Evolutionary conservation across 2,797 vertebrate species (phyloP), one percentile per base, ranked within the genome.

Genomic region (Schizopygopsis pylzovi): DNA sequence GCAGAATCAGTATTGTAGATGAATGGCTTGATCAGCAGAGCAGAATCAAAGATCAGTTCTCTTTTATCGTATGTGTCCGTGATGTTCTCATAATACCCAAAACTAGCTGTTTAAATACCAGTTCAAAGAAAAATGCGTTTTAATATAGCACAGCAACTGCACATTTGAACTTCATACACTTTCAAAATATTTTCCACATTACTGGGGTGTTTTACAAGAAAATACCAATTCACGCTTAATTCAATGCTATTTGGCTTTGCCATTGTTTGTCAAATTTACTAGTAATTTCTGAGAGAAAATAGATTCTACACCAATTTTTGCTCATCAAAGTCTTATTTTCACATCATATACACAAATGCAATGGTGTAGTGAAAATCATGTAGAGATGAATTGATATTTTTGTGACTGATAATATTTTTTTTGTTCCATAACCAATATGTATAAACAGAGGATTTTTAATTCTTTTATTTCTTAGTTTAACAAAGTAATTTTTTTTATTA

Each of bases 31-130:
- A 59, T 72, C 68, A 41, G 54, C 71, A 70, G 39, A 56, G 43
- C 54, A 81, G 70, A 33, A 39, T 83, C n/a, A 13, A 83, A 68
- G 15, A 68, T 47, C 47, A 77, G 20, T 63, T 45, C 7, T 28
- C n/a, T 45, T 63, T 79, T 33, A 12, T 28, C 12, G 41, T 13
- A 2, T 28, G 11, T 67, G 59, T 67, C 25, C 11, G 39, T 33
- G 15, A 45, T 59, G 68, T 59, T 59, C 39, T 18, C n/a, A 33
- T 45, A 12, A 47, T 59, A 25, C 10, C 10, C 12, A 9, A 37
- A n/a, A 28, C 18, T 61, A 47, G 15, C 25, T 16, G 18, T 59
- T 18, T 61, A 45, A 33, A 33, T 15, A 20, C 2, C 37, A 25
- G 37, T 25, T 56, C 4, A 54, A 37, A 70, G 12, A 25, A 18